phyloP scores from a whole-genome alignment of 37 sponge, comb jelly and placozoan species.

The Oscarella lobularis region DNA sequence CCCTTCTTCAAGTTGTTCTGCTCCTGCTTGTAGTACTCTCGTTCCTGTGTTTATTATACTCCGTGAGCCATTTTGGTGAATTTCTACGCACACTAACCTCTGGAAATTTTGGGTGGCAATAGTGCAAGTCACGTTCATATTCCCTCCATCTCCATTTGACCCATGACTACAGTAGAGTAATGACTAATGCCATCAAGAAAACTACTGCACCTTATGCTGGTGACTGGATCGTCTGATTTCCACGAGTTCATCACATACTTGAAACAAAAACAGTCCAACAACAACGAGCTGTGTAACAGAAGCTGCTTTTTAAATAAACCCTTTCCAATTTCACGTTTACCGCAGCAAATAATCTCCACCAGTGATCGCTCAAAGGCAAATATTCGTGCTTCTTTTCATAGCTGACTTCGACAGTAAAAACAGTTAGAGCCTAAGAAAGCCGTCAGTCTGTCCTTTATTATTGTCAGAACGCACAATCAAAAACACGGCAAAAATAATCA shows the following conservation, averaged over 20 bases:
- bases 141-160: background rate
- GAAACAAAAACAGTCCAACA: slow-evolving; percentile 1
- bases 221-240: slow-evolving; percentile 1
- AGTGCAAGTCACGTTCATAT: background rate
- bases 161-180: background rate
- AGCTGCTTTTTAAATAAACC: too few species aligned
- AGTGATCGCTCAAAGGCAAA: background rate
- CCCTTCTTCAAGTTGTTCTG: background rate
- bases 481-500: slow-evolving; percentile 13
- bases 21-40: slow-evolving; percentile 7
- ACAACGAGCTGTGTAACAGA: slow-evolving; percentile 18
- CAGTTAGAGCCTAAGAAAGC: background rate
- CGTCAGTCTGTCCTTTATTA: background rate
- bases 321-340: too few species aligned
- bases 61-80: too few species aligned
- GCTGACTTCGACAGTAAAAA: background rate
- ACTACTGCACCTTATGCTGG: slow-evolving; percentile 12
- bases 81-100: background rate
- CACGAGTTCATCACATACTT: slow-evolving; percentile 11
- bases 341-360: slow-evolving; percentile 18
- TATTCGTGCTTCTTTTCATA: background rate
- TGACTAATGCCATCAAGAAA: background rate
- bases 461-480: slow-evolving; percentile 11
- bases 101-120: background rate
- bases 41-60: too few species aligned